Evolutionary conservation across 2,888 invertebrate genomes (phyloP).

Genomic region (Dryococelus australis): DNA sequence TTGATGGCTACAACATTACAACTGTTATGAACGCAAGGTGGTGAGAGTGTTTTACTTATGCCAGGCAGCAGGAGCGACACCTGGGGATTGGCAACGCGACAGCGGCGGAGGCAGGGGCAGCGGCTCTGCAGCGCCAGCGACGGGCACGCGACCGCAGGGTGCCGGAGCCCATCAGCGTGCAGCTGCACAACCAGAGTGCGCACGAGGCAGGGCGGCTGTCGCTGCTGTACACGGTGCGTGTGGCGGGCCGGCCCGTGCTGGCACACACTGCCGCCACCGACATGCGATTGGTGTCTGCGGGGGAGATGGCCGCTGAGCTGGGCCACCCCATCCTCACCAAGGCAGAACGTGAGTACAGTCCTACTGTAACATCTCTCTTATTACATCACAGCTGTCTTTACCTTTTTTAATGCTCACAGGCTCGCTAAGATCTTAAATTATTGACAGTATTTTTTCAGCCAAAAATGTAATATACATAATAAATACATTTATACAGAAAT

Average conservation of each 20-base stretch:
- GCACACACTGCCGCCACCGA: slow-evolving; percentile 83
- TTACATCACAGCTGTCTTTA: background rate
- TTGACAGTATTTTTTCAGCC: no score
- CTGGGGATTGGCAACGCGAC: slow-evolving; percentile 72
- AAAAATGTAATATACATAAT: no score
- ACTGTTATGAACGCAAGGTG: no score
- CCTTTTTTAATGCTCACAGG: no score
- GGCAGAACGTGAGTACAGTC: slow-evolving; percentile 81
- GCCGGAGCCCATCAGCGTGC: slow-evolving; percentile 49
- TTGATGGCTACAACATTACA: no score
- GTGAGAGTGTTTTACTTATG: no score
- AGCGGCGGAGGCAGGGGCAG: slow-evolving; percentile 58
- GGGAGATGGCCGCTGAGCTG: slow-evolving; percentile 76
- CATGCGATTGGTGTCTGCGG: slow-evolving; percentile 80
- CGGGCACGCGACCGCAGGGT: slow-evolving; percentile 26
- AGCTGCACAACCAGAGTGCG: slow-evolving; percentile 50
- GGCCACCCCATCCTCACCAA: slow-evolving; percentile 81
- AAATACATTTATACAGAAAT: no score
- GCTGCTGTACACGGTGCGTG: slow-evolving; percentile 80
- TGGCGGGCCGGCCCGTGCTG: slow-evolving; percentile 80
- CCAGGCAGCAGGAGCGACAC: slow-evolving; percentile 81
- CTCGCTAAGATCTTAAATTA: no score
- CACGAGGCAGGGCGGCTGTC: slow-evolving; percentile 52
- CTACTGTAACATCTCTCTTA: background rate
- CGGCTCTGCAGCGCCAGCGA: slow-evolving; percentile 35